phyloP scores from a whole-genome alignment of 2,888 invertebrate species.

The Neoitamus cyanurus region DNA sequence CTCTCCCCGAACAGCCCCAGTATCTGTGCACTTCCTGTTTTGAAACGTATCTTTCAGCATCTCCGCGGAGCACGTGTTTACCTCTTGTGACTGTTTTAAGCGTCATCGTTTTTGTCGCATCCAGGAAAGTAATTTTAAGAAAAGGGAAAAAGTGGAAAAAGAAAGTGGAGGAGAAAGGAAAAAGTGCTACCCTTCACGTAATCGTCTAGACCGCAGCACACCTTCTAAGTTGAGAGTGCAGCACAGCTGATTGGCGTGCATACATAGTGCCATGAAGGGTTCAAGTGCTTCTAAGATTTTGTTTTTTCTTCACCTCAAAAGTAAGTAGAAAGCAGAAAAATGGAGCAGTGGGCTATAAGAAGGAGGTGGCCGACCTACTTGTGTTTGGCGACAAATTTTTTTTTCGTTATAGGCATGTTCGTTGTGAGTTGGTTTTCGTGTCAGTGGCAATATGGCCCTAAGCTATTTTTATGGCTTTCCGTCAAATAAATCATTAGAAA shows the following conservation, averaged over 20 bases:
- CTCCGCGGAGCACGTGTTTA: conserved; percentile 22
- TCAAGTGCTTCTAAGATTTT: not conserved
- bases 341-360: not conserved
- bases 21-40: conserved; percentile 13
- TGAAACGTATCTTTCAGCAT: conserved; percentile 30
- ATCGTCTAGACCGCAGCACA: not conserved
- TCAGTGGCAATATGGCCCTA: not conserved
- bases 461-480: not conserved
- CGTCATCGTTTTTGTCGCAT: not conserved
- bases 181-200: not conserved
- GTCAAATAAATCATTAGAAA: not conserved
- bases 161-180: not conserved
- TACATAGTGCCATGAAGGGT: not conserved
- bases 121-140: not conserved
- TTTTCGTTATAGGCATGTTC: not conserved
- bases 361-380: not conserved
- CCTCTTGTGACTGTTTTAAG: conserved; percentile 3
- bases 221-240: not conserved
- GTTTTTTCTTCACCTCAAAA: not conserved
- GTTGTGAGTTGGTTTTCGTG: not conserved
- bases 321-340: not conserved
- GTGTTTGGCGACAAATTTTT: not conserved
- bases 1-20: not conserved
- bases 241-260: not conserved
- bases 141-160: not conserved